Base-by-base conservation (phyloP, 2,113 vertebrate species). In the Ciconia maguari region DNA sequence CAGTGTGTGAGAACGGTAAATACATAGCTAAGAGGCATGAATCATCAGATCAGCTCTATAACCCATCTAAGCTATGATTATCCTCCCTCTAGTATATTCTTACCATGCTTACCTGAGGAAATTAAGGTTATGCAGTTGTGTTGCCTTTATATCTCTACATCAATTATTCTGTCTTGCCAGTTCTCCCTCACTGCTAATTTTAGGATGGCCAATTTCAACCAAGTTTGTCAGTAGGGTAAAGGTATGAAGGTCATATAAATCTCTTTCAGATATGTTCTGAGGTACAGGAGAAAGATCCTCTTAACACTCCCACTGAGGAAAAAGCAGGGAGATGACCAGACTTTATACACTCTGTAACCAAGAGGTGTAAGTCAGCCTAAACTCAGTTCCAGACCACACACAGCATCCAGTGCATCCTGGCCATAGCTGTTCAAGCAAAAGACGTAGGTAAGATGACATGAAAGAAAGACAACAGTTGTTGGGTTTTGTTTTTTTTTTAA, bases 291-390 rank as follows among this genome's bases (percentile, higher is more conserved):
- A 80, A 68, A 80, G 48, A 57, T 44, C 24, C 16, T 75, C 6
- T 7, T 34, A 69, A 51, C 24, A 64, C 10, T 51, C 13, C 27
- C 6, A 36, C 12, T 49, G 11, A 55, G 32, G 18, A 66, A 79
- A 75, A 85, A 44, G 14, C 4, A 3, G 16, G 16, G 29, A 41
- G 6, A 64, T n/a, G 42, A 51, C 13, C 14, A 72, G 38, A 8
- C 83, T 61, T 61, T 83, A 60, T 25, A 9, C 16, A 17, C 16
- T 83, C 30, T 55, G 48, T 38, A 46, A 18, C 27, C 41, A 72
- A 68, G 32, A 71, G 9, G 7, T 0, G 0, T 18, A 32, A 60
- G 2, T 22, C n/a, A 66, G 27, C 13, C 30, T 72, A 55, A 71
- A 66, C n/a, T 54, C 30, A 16, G 19, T 38, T 51, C 46, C 52